Conservation (phyloP, 2,113 vertebrate species). For the Sminthopsis crassicaudata region DNA sequence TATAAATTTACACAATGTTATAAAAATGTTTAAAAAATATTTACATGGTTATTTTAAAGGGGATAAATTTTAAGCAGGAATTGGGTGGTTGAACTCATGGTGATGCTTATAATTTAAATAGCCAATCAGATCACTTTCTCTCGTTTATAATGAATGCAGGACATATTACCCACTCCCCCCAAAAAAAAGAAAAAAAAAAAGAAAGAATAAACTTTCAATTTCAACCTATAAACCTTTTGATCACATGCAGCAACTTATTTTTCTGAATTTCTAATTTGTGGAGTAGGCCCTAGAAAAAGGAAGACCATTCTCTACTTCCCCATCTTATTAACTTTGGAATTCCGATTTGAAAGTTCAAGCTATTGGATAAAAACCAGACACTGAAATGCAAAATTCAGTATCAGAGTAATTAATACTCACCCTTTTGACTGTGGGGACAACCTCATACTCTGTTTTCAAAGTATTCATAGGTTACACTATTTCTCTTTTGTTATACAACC, state of each 20-base stretch:
- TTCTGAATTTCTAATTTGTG: constrained; percentile 43
- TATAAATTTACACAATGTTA: constrained; percentile 44
- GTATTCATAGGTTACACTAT: background rate
- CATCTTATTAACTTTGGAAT: constrained; percentile 3
- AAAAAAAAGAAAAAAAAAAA: background rate
- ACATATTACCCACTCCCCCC: background rate
- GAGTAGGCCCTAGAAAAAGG: constrained; percentile 19
- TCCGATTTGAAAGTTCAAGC: constrained; percentile 10
- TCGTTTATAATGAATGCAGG: constrained; percentile 28
- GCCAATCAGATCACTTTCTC: constrained; percentile 56
- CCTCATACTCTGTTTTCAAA: constrained; percentile 19
- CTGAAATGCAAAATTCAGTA: constrained; percentile 44
- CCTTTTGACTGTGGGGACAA: constrained; percentile 13
- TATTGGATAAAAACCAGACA: background rate
- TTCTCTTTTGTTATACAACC: constrained; percentile 4
- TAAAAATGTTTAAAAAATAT: constrained; percentile 62
- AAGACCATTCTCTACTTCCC: background rate
- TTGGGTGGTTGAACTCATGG: background rate
- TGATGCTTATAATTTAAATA: constrained; percentile 33
- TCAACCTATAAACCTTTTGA: constrained; percentile 44
- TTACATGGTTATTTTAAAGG: constrained; percentile 56
- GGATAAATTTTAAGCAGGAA: constrained; percentile 42
- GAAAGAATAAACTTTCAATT: constrained; percentile 37
- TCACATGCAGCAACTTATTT: constrained; percentile 24
- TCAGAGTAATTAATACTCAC: background rate